A percentile compares a stretch with the other conserved stretches of the same genome.
phyloP scores from a whole-genome alignment of 2,888 invertebrate species.

The Drosophila paranaensis region DNA sequence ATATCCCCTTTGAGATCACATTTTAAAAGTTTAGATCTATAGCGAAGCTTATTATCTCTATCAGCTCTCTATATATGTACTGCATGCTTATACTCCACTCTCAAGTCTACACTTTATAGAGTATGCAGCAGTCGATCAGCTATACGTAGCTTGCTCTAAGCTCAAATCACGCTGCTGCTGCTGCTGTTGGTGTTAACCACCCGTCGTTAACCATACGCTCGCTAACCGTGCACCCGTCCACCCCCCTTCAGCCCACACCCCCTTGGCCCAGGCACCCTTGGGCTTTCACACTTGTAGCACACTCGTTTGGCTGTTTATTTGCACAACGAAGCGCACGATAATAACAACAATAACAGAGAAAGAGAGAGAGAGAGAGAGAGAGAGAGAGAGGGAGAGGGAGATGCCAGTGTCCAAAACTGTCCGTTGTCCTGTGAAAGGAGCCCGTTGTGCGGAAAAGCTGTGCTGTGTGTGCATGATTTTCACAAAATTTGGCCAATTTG shows the following conservation, averaged over 20 bases:
- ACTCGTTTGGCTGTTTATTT: conserved; percentile 80
- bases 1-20: no score
- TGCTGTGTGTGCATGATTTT: conserved; percentile 72
- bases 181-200: conserved; percentile 18
- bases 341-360: conserved; percentile 73
- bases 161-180: background rate
- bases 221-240: conserved; percentile 1
- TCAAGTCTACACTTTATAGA: background rate
- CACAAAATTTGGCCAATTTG: conserved; percentile 82
- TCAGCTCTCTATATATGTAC: no score
- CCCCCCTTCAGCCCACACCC: background rate
- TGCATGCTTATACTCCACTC: no score
- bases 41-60: no score
- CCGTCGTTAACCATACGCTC: conserved; percentile 41
- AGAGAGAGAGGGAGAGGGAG: background rate
- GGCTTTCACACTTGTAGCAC: conserved; percentile 59
- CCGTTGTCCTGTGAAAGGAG: conserved; percentile 40
- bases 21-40: no score
- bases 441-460: conserved; percentile 47
- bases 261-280: background rate
- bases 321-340: conserved; percentile 73
- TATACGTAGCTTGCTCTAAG: background rate
- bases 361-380: background rate
- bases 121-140: background rate
- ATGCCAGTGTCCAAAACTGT: conserved; percentile 34